A percentile compares a stretch with the other conserved stretches of the same genome.
phyloP scores from a whole-genome alignment of 2,113 vertebrate species.

The Parus major region DNA sequence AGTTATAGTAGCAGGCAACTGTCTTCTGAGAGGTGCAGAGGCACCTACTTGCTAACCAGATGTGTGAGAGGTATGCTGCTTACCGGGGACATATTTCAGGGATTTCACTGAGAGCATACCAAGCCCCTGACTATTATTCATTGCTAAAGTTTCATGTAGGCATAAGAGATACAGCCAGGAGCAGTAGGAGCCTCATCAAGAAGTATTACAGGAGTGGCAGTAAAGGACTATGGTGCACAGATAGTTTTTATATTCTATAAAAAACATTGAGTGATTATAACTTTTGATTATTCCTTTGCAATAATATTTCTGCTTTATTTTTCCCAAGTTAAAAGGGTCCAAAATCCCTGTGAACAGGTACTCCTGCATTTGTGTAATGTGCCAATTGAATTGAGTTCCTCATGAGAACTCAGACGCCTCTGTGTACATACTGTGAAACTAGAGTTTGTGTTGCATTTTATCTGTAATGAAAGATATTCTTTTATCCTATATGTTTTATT shows the following conservation, averaged over 20 bases:
- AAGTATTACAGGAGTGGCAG: fast-evolving
- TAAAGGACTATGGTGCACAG: neutral
- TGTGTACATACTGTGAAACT: neutral
- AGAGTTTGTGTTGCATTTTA: neutral
- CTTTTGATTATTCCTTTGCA: neutral
- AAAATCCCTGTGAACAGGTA: neutral
- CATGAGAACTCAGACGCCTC: neutral
- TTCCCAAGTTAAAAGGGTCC: neutral
- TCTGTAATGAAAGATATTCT: neutral
- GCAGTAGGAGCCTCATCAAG: neutral
- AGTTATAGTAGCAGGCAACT: neutral
- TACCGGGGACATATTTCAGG: fast-evolving
- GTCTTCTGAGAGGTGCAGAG: neutral
- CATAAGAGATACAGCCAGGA: neutral
- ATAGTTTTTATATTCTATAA: neutral
- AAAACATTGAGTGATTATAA: neutral
- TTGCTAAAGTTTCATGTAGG: neutral
- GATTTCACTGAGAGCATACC: neutral
- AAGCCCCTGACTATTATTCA: neutral
- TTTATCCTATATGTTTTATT: neutral
- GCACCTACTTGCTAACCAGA: neutral
- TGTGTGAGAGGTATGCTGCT: neutral
- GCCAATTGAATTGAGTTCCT: neutral
- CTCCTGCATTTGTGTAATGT: neutral
- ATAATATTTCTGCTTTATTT: neutral